These are phyloP conservation scores for Propithecus coquereli DNA, from an alignment of 2,113 vertebrate species.

Conservation along the genomic window DNA sequence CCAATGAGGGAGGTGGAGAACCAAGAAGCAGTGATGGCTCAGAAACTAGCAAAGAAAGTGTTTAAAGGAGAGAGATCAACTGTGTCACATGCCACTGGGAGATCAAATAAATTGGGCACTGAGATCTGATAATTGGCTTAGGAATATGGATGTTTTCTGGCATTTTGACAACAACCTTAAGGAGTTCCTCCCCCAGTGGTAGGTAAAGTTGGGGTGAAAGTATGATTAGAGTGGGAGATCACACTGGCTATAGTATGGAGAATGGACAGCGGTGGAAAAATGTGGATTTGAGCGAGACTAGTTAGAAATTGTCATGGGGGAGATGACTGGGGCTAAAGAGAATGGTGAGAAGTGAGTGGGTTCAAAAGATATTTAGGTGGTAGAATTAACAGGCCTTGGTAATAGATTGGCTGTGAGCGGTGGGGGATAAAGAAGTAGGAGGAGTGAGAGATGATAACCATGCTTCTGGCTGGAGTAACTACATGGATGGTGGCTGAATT, in stretches of 20 bases:
- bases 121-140: not conserved
- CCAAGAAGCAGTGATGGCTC: not conserved
- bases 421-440: not conserved
- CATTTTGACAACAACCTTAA: not conserved
- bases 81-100: not conserved
- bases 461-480: not conserved
- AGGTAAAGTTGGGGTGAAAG: not conserved
- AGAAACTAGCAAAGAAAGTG: not conserved
- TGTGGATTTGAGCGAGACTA: not conserved
- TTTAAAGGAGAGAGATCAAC: not conserved
- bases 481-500: not conserved
- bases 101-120: not conserved
- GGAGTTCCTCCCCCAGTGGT: not conserved
- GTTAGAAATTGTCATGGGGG: not conserved
- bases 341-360: not conserved
- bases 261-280: not conserved
- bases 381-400: not conserved
- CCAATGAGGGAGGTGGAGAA: not conserved
- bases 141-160: not conserved
- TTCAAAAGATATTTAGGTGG: not conserved
- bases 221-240: not conserved
- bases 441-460: not conserved
- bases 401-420: not conserved
- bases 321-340: not conserved
- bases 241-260: not conserved